Evolutionary conservation across 1,140 invertebrate species (phyloP), one percentile per base, ranked within the genome.

Genomic region (Drosophila quadrilineata): DNA sequence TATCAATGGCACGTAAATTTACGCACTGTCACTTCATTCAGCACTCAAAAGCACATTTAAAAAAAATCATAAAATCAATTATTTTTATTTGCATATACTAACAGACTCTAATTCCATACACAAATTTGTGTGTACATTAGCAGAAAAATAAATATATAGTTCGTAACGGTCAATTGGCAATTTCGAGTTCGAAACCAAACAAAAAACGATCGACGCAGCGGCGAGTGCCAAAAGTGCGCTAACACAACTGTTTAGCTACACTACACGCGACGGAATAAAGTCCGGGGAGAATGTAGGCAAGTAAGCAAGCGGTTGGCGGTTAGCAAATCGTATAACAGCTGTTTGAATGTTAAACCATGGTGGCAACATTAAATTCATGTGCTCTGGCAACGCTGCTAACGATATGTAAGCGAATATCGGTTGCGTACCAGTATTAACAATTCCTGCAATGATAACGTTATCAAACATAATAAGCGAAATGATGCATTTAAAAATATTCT

Each of bases 221-320:
- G n/a, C 33, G 24, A 56, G 8, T 21, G 24, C 19, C 22, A 24
- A 22, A 16, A 35, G 54, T 45, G 54, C 35, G 54, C 54, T 45
- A 43, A 65, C 54, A 65, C 53, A 65, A 65, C 62, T 59, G 29
- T 45, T 38, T 12, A n/a, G 36, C 50, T 59, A 16, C 43, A 54
- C 62, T 43, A 16, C 10, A 43, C 45, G 62, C 45, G 54, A 59
- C 54, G 19, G 45, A 65, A 65, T 65, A 58, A 57, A 31, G 21
- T 53, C 17, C 6, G 14, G 9, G 41, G 21, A 29, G 41, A 33
- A 31, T n/a, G n/a, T n/a, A n/a, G n/a, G n/a, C n/a, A n/a, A n/a
- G n/a, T n/a, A n/a, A n/a, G n/a, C n/a, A n/a, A n/a, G n/a, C n/a
- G n/a, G n/a, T n/a, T n/a, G n/a, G n/a, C n/a, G n/a, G n/a, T n/a